phyloP scores from a whole-genome alignment of 1,140 invertebrate species.

The Rhynchophorus ferrugineus region DNA sequence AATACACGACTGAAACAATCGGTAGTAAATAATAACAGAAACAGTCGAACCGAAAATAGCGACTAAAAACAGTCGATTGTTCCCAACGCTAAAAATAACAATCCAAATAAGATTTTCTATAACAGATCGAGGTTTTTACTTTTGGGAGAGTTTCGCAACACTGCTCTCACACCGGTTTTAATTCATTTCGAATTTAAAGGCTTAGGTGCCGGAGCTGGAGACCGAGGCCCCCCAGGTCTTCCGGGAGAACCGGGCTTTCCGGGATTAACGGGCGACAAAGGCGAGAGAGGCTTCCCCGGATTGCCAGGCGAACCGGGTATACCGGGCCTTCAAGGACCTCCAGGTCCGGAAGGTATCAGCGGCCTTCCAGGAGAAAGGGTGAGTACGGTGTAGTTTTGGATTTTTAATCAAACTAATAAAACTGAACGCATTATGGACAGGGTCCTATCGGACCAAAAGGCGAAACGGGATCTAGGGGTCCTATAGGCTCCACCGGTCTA shows the following conservation, averaged over 20 bases:
- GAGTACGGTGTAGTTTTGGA: no score
- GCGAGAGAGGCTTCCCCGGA: neutral
- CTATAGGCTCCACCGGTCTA: conserved; percentile 36
- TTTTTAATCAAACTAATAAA: no score
- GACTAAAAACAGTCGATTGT: no score
- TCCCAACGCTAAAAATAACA: no score
- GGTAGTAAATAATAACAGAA: no score
- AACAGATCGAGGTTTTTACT: no score
- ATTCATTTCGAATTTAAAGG: no score
- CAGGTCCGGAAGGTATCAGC: conserved; percentile 52
- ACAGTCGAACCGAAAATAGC: no score
- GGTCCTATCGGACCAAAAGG: conserved; percentile 34
- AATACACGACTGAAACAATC: no score
- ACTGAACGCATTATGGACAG: conserved; percentile 2
- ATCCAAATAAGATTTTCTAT: no score
- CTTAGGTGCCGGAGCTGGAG: conserved; percentile 39
- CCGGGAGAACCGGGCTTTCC: conserved; percentile 40
- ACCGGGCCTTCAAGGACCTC: conserved; percentile 43
- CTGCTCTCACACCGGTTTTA: no score
- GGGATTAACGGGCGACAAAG: conserved; percentile 37
- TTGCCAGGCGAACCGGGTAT: conserved; percentile 34
- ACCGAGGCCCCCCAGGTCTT: conserved; percentile 19
- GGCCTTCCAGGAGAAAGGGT: conserved; percentile 43
- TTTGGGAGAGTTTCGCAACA: no score
- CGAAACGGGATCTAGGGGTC: conserved; percentile 20